Conservation (phyloP, 2,797 vertebrate species). For the Iguana delicatissima region DNA sequence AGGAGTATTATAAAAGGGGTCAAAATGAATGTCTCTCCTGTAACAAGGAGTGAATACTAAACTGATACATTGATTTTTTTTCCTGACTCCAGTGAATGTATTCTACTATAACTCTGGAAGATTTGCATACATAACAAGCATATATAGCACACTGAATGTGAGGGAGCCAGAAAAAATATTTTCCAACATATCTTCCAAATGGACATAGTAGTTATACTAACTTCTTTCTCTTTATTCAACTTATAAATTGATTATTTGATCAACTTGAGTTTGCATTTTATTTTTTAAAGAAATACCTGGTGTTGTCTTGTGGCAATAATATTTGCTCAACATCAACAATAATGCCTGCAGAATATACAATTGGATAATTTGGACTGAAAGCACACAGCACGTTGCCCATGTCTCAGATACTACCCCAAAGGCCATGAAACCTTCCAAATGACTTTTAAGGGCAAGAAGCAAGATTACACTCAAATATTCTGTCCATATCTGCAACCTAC, state of each 20-base stretch:
- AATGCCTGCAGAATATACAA: neutral
- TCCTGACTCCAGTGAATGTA: neutral
- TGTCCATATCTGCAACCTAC: too few species aligned
- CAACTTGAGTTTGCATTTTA: too few species aligned
- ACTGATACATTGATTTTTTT: constrained; percentile 1
- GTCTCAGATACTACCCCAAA: too few species aligned
- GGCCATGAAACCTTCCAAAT: too few species aligned
- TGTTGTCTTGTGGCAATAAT: neutral
- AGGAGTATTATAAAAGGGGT: constrained; percentile 28
- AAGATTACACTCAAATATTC: too few species aligned
- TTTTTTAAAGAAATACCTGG: too few species aligned
- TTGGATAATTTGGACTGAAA: neutral
- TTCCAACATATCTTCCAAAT: neutral
- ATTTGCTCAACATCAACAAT: neutral
- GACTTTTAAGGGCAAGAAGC: too few species aligned
- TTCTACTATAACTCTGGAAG: neutral
- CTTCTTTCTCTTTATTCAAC: neutral
- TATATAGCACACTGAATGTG: neutral
- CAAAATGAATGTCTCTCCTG: constrained; percentile 35
- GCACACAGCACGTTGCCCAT: too few species aligned
- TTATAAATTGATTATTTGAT: too few species aligned
- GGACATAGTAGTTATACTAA: neutral
- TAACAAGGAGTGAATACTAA: neutral
- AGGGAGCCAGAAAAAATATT: neutral
- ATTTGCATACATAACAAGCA: neutral